A percentile compares a stretch with the other conserved stretches of the same genome.
phyloP scores from a whole-genome alignment of 2,888 invertebrate species.

The Plagiodera versicolora region DNA sequence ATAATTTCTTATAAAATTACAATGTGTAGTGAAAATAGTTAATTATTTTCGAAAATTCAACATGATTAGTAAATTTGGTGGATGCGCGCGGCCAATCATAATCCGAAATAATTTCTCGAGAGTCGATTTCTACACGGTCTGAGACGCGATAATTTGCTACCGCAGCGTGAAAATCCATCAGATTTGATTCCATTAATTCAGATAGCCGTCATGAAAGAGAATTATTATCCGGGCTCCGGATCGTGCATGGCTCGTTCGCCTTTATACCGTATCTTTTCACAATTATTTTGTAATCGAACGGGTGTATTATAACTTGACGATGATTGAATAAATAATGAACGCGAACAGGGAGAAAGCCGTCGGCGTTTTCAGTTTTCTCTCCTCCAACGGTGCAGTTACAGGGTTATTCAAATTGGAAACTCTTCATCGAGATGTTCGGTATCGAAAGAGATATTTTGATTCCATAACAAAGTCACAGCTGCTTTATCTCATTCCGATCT shows the following conservation, averaged over 20 bases:
- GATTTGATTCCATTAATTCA: conserved; percentile 29
- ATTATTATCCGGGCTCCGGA: conserved; percentile 19
- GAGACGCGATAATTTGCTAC: conserved; percentile 15
- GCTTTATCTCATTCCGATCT: too few species aligned
- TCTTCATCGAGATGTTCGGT: too few species aligned
- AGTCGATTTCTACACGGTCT: conserved; percentile 7
- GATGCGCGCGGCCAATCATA: background rate
- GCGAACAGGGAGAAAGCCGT: background rate
- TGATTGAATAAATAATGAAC: conserved; percentile 21
- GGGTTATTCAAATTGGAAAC: too few species aligned
- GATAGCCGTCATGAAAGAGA: conserved; percentile 23
- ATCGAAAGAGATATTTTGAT: too few species aligned
- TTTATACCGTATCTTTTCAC: conserved; percentile 18
- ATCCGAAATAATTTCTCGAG: conserved; percentile 4
- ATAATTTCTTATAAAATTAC: too few species aligned
- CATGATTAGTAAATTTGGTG: background rate
- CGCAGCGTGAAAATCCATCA: conserved; percentile 21
- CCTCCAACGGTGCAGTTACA: background rate
- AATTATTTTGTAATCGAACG: conserved; percentile 19
- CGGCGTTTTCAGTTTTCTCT: background rate
- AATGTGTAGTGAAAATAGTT: too few species aligned
- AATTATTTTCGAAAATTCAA: too few species aligned
- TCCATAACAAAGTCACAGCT: too few species aligned
- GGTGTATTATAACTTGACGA: conserved; percentile 22
- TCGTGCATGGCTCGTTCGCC: conserved; percentile 14